Conservation (phyloP, 92 coral and sea anemone species). For the Anthopleura xanthogrammica region DNA sequence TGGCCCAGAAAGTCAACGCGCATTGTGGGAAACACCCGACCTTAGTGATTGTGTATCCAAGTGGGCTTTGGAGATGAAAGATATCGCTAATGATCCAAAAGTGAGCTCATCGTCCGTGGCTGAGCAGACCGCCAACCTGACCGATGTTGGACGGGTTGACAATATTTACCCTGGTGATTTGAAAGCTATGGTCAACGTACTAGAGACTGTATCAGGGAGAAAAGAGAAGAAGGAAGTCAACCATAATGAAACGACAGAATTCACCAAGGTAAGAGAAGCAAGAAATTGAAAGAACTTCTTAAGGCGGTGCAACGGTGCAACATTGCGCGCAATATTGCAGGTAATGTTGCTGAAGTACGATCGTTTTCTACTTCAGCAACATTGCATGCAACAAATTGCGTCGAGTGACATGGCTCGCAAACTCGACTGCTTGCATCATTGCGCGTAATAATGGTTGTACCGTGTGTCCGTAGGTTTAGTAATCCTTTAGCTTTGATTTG, state of each 20-base stretch:
- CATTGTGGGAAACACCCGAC: constrained; percentile 49
- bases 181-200: constrained; percentile 55
- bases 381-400: no score
- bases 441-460: no score
- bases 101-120: constrained; percentile 54
- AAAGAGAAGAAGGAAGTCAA: constrained; percentile 16
- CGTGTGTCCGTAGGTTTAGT: no score
- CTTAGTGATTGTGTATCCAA: constrained; percentile 54
- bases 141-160: constrained; percentile 45
- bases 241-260: constrained; percentile 16
- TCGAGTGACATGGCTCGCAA: no score
- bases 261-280: constrained; percentile 38
- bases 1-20: constrained; percentile 25
- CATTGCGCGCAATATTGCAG: no score
- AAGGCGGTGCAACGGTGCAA: no score
- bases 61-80: constrained; percentile 51
- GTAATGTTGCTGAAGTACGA: no score
- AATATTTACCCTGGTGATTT: constrained; percentile 76
- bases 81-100: constrained; percentile 35
- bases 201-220: constrained; percentile 53
- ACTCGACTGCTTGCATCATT: no score
- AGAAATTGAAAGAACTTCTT: no score
- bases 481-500: no score
- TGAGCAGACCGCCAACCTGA: constrained; percentile 58
- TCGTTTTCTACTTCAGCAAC: no score